phyloP scores from a whole-genome alignment of 1,140 invertebrate species.

The Ruditapes philippinarum region DNA sequence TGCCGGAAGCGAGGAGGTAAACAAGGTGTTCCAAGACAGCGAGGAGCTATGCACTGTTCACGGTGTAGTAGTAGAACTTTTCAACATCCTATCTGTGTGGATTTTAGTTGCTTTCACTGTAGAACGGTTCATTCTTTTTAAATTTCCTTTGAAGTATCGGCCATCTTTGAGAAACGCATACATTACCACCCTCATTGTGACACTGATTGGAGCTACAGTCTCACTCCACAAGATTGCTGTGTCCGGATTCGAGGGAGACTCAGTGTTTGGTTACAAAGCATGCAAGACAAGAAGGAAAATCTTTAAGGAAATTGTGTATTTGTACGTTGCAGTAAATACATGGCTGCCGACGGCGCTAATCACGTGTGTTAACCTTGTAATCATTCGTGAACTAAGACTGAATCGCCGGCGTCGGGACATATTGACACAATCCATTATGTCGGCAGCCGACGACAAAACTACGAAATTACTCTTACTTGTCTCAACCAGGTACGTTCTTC shows the following conservation, averaged over 20 bases:
- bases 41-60: constrained; percentile 75
- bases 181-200: constrained; percentile 61
- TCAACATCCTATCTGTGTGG: constrained; percentile 77
- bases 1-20: constrained; percentile 70
- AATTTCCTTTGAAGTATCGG: constrained; percentile 76
- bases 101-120: constrained; percentile 76
- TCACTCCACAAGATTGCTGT: constrained; percentile 77
- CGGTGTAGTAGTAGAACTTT: constrained; percentile 77
- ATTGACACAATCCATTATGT: constrained; percentile 67
- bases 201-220: constrained; percentile 65
- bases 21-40: constrained; percentile 71
- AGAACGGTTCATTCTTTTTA: constrained; percentile 75
- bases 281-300: constrained; percentile 74
- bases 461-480: constrained; percentile 72
- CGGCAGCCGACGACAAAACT: constrained; percentile 71
- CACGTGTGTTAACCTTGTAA: constrained; percentile 70
- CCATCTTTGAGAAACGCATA: constrained; percentile 62
- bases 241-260: constrained; percentile 80
- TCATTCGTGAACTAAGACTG: constrained; percentile 68
- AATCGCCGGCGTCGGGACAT: constrained; percentile 62
- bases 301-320: constrained; percentile 74
- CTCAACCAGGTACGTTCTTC: constrained; percentile 73
- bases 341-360: constrained; percentile 77
- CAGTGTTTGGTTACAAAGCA: constrained; percentile 79
- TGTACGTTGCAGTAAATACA: constrained; percentile 78